These are phyloP conservation scores for Irena cyanogastra DNA, from an alignment of 2,113 vertebrate genomes.

Conservation along the genomic window DNA sequence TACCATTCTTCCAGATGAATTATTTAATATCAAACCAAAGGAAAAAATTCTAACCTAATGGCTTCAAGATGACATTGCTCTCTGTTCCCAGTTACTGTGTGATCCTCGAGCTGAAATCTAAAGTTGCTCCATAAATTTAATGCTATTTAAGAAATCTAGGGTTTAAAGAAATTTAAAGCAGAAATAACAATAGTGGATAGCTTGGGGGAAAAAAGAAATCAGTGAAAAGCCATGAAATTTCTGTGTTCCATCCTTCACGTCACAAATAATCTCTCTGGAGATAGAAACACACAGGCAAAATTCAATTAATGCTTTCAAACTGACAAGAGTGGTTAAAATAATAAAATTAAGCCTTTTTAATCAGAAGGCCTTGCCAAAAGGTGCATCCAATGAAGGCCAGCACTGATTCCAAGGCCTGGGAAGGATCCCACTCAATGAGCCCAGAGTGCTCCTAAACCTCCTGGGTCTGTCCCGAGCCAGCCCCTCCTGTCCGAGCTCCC, in stretches of 20 bases:
- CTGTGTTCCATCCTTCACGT: background rate
- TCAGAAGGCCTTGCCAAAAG: conserved; percentile 14
- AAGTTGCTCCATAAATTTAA: background rate
- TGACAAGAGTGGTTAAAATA: conserved; percentile 26
- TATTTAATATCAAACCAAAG: background rate
- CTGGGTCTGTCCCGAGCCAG: background rate
- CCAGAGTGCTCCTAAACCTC: background rate
- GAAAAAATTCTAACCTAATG: background rate
- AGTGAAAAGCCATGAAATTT: conserved; percentile 26
- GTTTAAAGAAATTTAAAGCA: conserved; percentile 24
- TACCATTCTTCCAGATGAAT: background rate
- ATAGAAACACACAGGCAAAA: background rate
- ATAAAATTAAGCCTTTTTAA: conserved; percentile 17
- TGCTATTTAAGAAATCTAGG: background rate
- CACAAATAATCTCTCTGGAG: conserved; percentile 36
- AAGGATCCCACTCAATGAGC: background rate
- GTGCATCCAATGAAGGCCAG: background rate
- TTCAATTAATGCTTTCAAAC: conserved; percentile 31
- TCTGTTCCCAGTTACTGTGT: background rate
- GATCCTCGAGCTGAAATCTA: background rate
- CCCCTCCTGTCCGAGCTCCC: background rate
- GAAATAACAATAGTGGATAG: background rate
- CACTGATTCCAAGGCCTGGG: background rate
- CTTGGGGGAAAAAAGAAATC: background rate
- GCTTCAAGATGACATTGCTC: background rate